Base-by-base conservation (phyloP, 2,113 vertebrate genomes). In the Octodon degus region DNA sequence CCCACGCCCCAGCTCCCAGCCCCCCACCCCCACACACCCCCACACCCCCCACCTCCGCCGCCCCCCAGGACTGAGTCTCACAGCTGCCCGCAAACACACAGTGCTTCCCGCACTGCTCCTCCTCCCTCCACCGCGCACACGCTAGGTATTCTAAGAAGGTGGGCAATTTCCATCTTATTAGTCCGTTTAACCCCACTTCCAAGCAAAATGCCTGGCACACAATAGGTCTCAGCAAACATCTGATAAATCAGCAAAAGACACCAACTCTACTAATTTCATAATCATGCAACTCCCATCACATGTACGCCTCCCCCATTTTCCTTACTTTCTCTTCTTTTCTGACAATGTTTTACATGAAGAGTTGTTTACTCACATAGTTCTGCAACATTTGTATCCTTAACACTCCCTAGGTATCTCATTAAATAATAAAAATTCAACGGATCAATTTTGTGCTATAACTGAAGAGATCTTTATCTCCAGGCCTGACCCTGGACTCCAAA, bases 341-440 rank as follows among this genome's bases (percentile, higher is more conserved):
- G 65, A 83, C 76, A 40, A 47, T 72, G 37, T 86, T 47, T 89
- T 93, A 86, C 25, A 94, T 67, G 92, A 89, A 92, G 27, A 5
- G 60, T 55, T 92, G 43, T 50, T 43, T 77, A 5, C 53, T 94
- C 74, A 94, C 37, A 96, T 1, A 70, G 11, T 92, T 32, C 93
- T 72, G 43, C 87, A 74, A 96, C 90, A 92, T 47, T 25, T 91
- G 74, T 47, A 92, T 20, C 27, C 27, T 87, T 80, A 84, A 58
- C 40, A 62, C 50, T 91, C 62, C 9, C 62, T 86, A 47, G 37
- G 16, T 34, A 93, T 67, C 34, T 89, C 58, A 80, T 50, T 65
- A 96, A 95, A 94, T 80, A 89, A 89, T 85, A 89, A 94, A 97
- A 89, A 83, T 86, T 91, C 67, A 91, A 87, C 70, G n/a, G 93